These are phyloP conservation scores for Monochamus saltuarius DNA, from an alignment of 1,140 invertebrate genomes.

Conservation along the genomic window DNA sequence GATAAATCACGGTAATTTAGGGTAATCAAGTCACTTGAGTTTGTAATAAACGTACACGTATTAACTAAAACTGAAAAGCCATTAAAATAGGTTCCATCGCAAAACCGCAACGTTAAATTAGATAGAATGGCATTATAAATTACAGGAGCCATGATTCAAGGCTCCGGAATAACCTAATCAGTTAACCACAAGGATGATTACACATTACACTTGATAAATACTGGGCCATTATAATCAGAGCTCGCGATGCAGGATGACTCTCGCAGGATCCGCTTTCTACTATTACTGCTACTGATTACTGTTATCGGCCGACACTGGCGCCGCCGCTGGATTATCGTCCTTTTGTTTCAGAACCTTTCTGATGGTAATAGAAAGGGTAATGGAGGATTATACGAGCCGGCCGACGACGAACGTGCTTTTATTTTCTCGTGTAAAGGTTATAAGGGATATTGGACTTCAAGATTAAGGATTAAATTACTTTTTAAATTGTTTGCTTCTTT, in stretches of 20 bases:
- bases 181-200: conserved; percentile 43
- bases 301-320: conserved; percentile 27
- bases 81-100: conserved; percentile 38
- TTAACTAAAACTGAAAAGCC: conserved; percentile 39
- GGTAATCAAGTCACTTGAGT: conserved; percentile 28
- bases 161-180: conserved; percentile 44
- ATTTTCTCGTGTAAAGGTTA: conserved; percentile 28
- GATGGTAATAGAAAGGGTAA: conserved; percentile 38
- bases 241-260: conserved; percentile 27
- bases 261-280: conserved; percentile 30
- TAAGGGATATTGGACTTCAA: conserved; percentile 29
- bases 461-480: conserved; percentile 32
- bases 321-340: conserved; percentile 31
- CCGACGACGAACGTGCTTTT: conserved; percentile 22
- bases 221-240: conserved; percentile 23
- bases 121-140: conserved; percentile 45
- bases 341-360: conserved; percentile 37
- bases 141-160: conserved; percentile 39
- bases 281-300: conserved; percentile 33
- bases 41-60: conserved; percentile 33
- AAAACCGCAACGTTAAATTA: conserved; percentile 40
- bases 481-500: conserved; percentile 26
- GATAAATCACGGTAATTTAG: conserved; percentile 23
- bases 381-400: conserved; percentile 24
- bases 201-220: conserved; percentile 42